Percentiles rank a stretch among this genome's conserved stretches.
phyloP scores from a whole-genome alignment of 2,113 vertebrate species.

The Etheostoma cragini region DNA sequence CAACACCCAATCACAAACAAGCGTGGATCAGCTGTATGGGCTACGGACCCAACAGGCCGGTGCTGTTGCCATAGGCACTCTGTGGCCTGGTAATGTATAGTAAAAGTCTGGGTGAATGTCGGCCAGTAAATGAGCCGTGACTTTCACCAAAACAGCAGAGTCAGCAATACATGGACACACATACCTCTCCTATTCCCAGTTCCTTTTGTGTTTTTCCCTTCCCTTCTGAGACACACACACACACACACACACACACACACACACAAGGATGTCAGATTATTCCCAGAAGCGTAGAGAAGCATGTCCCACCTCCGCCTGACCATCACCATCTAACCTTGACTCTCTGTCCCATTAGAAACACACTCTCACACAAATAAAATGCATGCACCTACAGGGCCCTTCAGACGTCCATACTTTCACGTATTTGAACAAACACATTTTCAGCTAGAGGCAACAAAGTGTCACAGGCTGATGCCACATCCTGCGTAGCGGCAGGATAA shows the following conservation, averaged over 20 bases:
- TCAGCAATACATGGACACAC: conserved; percentile 69
- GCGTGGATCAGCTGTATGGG: conserved; percentile 17
- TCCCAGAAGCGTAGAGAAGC: conserved; percentile 41
- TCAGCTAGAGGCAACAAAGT: neutral
- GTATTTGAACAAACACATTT: conserved; percentile 18
- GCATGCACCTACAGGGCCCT: neutral
- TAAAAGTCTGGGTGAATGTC: conserved; percentile 65
- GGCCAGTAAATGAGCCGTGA: conserved; percentile 73
- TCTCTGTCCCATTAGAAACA: conserved; percentile 46
- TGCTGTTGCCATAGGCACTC: conserved; percentile 46
- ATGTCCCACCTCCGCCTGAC: conserved; percentile 54
- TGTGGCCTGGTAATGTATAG: conserved; percentile 46
- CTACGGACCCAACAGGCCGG: conserved; percentile 21
- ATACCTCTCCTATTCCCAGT: conserved; percentile 44
- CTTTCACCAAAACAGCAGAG: conserved; percentile 66
- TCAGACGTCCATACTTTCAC: neutral
- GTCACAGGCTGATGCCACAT: conserved; percentile 18
- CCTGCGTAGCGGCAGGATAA: conserved; percentile 23
- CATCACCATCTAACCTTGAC: conserved; percentile 63
- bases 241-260: neutral
- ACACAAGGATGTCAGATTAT: conserved; percentile 34
- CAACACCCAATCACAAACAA: conserved; percentile 20
- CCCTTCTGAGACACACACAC: conserved; percentile 10
- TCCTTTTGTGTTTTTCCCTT: conserved; percentile 36
- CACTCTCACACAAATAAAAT: neutral